Evolutionary conservation across 2,113 vertebrate genomes (phyloP).

Genomic region (Oreochromis tanganicae): DNA sequence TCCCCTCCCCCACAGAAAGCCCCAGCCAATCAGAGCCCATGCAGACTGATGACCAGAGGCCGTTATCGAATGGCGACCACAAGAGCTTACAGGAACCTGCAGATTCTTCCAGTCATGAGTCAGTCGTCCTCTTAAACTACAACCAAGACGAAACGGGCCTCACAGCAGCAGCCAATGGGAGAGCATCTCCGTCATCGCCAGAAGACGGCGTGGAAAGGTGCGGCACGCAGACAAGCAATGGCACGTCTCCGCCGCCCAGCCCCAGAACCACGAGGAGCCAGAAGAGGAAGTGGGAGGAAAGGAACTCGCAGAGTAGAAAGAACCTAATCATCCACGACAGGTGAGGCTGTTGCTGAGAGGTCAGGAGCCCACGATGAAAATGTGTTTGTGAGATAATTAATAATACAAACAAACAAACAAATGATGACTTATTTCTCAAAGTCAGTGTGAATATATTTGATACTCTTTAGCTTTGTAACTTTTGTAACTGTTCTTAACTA

Average conservation of each 20-base stretch:
- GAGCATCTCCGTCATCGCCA: background rate
- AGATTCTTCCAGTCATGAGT: conserved; percentile 26
- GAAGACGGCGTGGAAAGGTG: background rate
- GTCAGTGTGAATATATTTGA: rapidly evolving
- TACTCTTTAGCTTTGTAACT: background rate
- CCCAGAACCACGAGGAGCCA: conserved; percentile 18
- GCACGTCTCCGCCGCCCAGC: conserved; percentile 52
- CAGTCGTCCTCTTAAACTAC: background rate
- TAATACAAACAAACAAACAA: background rate
- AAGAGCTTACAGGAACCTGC: background rate
- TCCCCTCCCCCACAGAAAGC: conserved; percentile 41
- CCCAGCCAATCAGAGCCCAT: conserved; percentile 59
- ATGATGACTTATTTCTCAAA: background rate
- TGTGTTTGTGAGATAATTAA: rapidly evolving
- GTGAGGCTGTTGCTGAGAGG: background rate
- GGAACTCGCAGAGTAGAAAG: background rate
- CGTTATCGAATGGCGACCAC: background rate
- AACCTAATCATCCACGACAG: conserved; percentile 17
- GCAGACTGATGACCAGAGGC: background rate
- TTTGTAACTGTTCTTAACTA: rapidly evolving
- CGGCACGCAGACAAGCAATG: conserved; percentile 36
- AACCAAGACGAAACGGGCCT: background rate
- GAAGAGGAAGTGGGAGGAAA: conserved; percentile 58
- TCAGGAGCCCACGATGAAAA: background rate
- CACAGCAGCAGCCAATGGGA: background rate